These are phyloP conservation scores for Papilio xuthus DNA, from an alignment of 1,140 invertebrate genomes.

Conservation along the genomic window DNA sequence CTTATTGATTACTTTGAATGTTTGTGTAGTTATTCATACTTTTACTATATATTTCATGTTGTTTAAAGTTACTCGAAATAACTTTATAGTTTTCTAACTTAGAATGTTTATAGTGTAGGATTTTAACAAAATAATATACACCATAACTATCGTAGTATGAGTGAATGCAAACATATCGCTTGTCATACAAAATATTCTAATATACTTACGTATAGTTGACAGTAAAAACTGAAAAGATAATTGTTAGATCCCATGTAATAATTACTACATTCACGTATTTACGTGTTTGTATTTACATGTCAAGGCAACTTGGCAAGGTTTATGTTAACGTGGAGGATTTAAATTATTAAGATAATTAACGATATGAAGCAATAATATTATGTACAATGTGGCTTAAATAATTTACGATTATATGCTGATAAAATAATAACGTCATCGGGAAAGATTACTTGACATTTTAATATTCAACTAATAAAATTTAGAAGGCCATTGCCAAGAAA, in stretches of 20 bases:
- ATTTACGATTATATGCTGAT: slow-evolving; percentile 25
- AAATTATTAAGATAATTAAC: slow-evolving; percentile 9
- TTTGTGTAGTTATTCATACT: no score
- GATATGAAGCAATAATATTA: not conserved
- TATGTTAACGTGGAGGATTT: not conserved
- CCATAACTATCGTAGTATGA: no score
- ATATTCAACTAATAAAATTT: not conserved
- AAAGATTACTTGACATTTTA: slow-evolving; percentile 2
- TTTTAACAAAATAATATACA: no score
- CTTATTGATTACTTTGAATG: no score
- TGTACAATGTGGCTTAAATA: not conserved
- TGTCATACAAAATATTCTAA: no score
- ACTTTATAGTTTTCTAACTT: no score
- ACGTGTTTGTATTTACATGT: not conserved
- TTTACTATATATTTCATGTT: no score
- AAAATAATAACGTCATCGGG: not conserved
- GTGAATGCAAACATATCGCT: no score
- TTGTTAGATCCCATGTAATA: not conserved
- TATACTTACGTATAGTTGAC: no score
- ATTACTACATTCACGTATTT: not conserved
- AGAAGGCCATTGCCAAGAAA: not conserved
- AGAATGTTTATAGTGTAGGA: no score
- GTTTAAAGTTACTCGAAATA: no score
- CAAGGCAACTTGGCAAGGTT: not conserved
- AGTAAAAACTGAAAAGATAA: no score